Percentiles rank a stretch among this genome's conserved stretches.
Evolutionary conservation across 2,113 vertebrate species (phyloP).

Genomic region (Ameiurus melas): DNA sequence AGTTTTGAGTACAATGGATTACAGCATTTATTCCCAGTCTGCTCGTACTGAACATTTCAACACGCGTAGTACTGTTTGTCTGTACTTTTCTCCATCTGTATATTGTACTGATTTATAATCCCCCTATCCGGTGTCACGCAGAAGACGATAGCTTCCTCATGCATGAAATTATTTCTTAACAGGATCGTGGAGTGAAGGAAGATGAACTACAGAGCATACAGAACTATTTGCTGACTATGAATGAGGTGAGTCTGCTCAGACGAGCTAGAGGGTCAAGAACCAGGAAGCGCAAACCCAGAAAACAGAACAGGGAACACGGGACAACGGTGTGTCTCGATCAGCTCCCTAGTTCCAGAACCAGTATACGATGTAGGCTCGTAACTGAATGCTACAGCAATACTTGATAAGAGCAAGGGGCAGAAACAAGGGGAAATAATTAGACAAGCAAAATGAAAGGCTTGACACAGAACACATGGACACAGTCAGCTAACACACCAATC

Average conservation of each 20-base stretch:
- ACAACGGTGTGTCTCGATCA: background rate
- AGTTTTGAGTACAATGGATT: background rate
- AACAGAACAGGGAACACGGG: background rate
- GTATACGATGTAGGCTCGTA: too few species aligned
- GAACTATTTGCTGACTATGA: slow-evolving; percentile 94
- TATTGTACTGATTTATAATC: background rate
- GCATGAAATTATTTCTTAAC: background rate
- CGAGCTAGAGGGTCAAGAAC: background rate
- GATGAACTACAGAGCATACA: slow-evolving; percentile 97
- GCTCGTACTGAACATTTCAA: background rate
- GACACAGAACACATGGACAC: background rate
- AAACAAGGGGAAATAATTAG: background rate
- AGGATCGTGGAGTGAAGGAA: slow-evolving; percentile 98
- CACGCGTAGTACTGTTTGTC: background rate
- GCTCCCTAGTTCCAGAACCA: too few species aligned
- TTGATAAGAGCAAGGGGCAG: background rate
- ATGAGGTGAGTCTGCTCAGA: slow-evolving; percentile 79
- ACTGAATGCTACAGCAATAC: background rate
- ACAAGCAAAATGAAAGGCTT: background rate
- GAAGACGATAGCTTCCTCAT: background rate
- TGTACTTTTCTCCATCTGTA: background rate
- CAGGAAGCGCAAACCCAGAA: background rate
- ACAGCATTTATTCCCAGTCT: background rate
- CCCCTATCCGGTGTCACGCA: background rate
- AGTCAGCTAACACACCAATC: background rate